Evolutionary conservation across 2,888 invertebrate species (phyloP), one percentile per base, ranked within the genome.

Genomic region (Apamea monoglypha): DNA sequence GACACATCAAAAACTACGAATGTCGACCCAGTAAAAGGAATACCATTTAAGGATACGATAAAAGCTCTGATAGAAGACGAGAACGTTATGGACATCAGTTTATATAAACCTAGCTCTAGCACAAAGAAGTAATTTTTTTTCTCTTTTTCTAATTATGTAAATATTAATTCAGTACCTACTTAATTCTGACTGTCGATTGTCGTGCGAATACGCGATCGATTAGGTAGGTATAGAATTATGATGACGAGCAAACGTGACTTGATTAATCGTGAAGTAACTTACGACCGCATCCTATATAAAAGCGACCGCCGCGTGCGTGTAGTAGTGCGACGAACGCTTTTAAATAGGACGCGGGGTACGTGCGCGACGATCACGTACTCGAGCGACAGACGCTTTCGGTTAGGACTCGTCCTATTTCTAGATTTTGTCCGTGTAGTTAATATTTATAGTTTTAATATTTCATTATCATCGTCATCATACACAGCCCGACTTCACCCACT

Each of bases 111-210:
- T 32, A 59, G 12, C 36, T 40, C 80, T 16, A 64, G 50, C 64
- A 32, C 53, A 6, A 36, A 80, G 68, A 68, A 81, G 61, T 53
- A 29, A 50, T 66, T 29, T 4, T 59, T 12, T 50, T 56, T 12
- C 6, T 6, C 5, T 25, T 29, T 12, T 25, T 77, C 2, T 47
- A 21, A 29, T 29, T 78, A 18, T 32, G 47, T 83, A 66, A 69
- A 66, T 78, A 83, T 64, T 59, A n/a, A 83, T 78, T 76, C 61
- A 83, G 50, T 67, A 74, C 25, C 1, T 44, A 44, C 40, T 53
- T 59, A 66, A 36, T 56, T n/a, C n/a, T n/a, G 40, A 40, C 44
- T 12, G 25, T 25, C 12, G 56, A 25, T 56, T 10, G n/a, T 59
- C n/a, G 56, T n/a, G n/a, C 4, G 25, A 56, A 25, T n/a, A 56